Base-by-base conservation (phyloP, 2,797 vertebrate genomes). In the Lithobates sylvaticus region DNA sequence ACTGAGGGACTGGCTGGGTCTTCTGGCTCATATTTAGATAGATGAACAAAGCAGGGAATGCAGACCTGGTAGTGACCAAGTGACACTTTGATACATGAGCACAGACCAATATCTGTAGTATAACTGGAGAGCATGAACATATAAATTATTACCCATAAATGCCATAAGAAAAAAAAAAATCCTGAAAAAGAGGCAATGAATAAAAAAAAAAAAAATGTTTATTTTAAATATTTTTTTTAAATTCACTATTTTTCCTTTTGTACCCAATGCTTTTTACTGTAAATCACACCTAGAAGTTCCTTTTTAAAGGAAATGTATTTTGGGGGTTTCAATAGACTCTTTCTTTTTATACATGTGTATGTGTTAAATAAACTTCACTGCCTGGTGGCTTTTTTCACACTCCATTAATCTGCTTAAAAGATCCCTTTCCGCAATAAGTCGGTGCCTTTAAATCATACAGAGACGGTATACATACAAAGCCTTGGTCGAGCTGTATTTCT, bases 1-100 rank as follows among this genome's bases (percentile, higher is more conserved):
- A 88, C 88, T 86, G 88, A 89, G 88, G 92, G 91, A 92, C 93
- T 89, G 90, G 92, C 90, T 90, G 90, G 90, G 85, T 91, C 91
- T 93, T 93, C 95, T 95, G 94, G 95, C 95, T 95, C 94, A 94
- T 94, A 94, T 94, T 94, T 94, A 95, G 93, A 94, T 93, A 92
- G 93, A 92, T 92, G 93, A 93, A 95, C 94, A 95, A 95, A 94
- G 92, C 92, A 93, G 91, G 91, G 90, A 88, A 91, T 93, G 91
- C 92, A 94, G 93, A 92, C 94, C 94, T 95, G 93, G 95, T 93
- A 94, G 94, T 93, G 94, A 95, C 93, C 93, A 92, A 91, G 91
- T 94, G 94, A 94, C 94, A 94, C 92, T 91, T 91, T 91, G 88
- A 94, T 92, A 93, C 92, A 90, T 86, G 81, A 93, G 92, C 90